Evolutionary conservation across 2,888 invertebrate species (phyloP).

Genomic region (Steinernema scapterisci): DNA sequence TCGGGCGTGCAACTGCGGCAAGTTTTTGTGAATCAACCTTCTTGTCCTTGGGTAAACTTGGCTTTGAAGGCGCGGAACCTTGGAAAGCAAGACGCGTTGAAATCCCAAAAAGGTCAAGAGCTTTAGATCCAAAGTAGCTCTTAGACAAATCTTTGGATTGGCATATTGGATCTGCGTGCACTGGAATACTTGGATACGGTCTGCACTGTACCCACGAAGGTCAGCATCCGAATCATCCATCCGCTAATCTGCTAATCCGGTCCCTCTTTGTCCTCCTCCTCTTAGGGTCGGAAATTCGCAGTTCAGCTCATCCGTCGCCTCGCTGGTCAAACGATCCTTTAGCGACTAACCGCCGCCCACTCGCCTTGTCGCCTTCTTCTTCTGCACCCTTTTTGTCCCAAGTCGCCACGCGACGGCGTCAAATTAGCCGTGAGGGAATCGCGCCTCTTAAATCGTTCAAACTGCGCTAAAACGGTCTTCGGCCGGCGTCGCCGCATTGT

Average conservation of each 20-base stretch:
- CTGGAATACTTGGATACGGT: neutral
- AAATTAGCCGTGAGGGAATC: conserved; percentile 30
- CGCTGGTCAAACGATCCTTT: neutral
- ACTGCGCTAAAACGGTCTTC: conserved; percentile 21
- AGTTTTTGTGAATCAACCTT: too few species aligned
- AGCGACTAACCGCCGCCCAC: neutral
- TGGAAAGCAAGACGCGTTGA: too few species aligned
- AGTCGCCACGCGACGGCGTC: conserved; percentile 12
- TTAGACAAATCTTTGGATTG: too few species aligned
- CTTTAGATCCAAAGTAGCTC: too few species aligned
- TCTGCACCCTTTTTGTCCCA: neutral
- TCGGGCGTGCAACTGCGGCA: too few species aligned
- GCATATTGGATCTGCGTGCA: too few species aligned
- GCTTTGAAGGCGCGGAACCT: too few species aligned
- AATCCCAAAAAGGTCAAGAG: too few species aligned
- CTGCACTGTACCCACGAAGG: neutral
- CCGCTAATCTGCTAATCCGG: neutral
- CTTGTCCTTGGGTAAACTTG: too few species aligned
- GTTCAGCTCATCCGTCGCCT: neutral
- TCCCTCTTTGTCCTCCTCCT: neutral
- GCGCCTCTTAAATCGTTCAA: conserved; percentile 9
- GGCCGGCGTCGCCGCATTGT: neutral
- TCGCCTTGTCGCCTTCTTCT: neutral
- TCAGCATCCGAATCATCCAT: neutral
- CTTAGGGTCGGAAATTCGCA: neutral